A percentile compares a stretch with the other conserved stretches of the same genome.
Conservation (phyloP, 2,888 invertebrate genomes). For the Idaea straminata region DNA sequence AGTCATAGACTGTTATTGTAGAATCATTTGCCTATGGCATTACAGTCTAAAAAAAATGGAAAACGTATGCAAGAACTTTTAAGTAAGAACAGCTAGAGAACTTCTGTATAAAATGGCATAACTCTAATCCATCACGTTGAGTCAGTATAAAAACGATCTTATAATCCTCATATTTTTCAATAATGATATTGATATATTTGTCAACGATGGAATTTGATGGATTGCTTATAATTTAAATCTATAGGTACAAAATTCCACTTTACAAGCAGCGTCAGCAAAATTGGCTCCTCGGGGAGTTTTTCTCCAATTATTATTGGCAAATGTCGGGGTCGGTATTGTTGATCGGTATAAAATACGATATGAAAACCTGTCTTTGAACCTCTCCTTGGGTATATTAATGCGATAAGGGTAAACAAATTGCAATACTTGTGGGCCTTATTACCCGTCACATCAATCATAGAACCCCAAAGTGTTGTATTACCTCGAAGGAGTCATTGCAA, state of each 20-base stretch:
- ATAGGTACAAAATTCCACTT: conserved; percentile 37
- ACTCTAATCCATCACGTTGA: conserved; percentile 28
- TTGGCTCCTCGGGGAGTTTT: conserved; percentile 73
- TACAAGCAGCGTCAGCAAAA: conserved; percentile 58
- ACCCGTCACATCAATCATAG: conserved; percentile 78
- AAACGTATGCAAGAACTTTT: neutral
- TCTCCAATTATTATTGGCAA: conserved; percentile 71
- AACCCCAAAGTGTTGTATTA: conserved; percentile 65
- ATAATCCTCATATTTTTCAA: conserved; percentile 32
- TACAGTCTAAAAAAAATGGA: too few species aligned
- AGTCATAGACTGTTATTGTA: too few species aligned
- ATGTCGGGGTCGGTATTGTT: conserved; percentile 61
- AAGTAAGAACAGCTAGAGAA: conserved; percentile 5
- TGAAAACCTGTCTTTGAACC: conserved; percentile 57
- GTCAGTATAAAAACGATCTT: conserved; percentile 27
- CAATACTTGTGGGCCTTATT: conserved; percentile 76
- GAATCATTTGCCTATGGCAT: too few species aligned
- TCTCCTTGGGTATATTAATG: conserved; percentile 60
- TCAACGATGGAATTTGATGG: conserved; percentile 53
- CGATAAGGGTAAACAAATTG: conserved; percentile 79
- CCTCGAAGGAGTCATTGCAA: conserved; percentile 44
- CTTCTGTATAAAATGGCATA: conserved; percentile 20
- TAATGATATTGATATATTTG: conserved; percentile 43
- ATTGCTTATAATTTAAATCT: conserved; percentile 62
- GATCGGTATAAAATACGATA: conserved; percentile 72